Evolutionary conservation across 2,113 vertebrate genomes (phyloP).

Genomic region (Urocolius indicus): DNA sequence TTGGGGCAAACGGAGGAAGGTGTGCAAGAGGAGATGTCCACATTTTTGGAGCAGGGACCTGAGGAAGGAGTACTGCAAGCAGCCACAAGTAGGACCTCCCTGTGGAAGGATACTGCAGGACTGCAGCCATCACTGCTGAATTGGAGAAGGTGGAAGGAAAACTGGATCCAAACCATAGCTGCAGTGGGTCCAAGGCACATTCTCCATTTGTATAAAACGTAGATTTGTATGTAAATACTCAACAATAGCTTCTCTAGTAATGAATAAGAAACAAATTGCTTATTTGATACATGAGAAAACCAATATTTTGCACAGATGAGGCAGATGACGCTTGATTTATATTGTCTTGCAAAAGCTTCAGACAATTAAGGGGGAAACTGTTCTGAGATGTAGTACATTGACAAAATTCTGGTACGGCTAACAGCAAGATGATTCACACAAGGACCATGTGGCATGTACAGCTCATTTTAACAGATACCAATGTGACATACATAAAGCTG

Average conservation of each 20-base stretch:
- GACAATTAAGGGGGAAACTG: constrained; percentile 55
- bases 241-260: constrained; percentile 11
- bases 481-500: constrained; percentile 74
- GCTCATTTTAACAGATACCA: constrained; percentile 69
- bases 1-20: background rate
- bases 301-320: constrained; percentile 42
- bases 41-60: fast-evolving
- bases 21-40: fast-evolving
- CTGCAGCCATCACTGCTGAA: fast-evolving
- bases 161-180: background rate
- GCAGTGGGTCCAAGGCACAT: background rate
- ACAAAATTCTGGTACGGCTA: constrained; percentile 63
- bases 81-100: background rate
- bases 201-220: constrained; percentile 23
- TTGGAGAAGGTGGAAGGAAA: background rate
- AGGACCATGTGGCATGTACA: constrained; percentile 66
- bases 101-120: background rate
- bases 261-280: constrained; percentile 32
- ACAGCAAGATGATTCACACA: constrained; percentile 65
- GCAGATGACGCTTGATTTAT: constrained; percentile 58
- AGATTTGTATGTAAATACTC: constrained; percentile 46
- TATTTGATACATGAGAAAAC: constrained; percentile 41
- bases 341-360: constrained; percentile 40
- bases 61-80: background rate
- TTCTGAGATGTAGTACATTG: constrained; percentile 42